Conservation (phyloP, 2,113 vertebrate genomes). For the Oxyruncus cristatus region DNA sequence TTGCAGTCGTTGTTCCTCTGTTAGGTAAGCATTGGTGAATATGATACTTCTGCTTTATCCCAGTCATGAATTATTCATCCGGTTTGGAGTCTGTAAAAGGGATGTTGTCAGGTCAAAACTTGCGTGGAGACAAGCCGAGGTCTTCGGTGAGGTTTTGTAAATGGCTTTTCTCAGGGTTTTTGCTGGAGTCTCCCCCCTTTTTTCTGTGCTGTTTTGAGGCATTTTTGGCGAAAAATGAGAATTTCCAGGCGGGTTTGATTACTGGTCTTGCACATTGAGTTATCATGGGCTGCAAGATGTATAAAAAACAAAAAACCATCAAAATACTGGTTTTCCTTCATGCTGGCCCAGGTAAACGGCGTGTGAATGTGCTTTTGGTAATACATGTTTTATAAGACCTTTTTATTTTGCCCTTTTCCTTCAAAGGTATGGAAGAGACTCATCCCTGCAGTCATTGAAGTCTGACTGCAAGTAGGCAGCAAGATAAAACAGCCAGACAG, state of each 20-base stretch:
- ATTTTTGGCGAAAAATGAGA: background rate
- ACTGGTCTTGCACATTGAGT: background rate
- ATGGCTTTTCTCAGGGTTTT: background rate
- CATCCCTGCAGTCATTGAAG: background rate
- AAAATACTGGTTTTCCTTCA: background rate
- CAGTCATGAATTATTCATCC: constrained; percentile 55
- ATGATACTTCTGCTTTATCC: constrained; percentile 56
- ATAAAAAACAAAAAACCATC: background rate
- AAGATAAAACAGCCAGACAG: background rate
- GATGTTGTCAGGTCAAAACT: constrained; percentile 59
- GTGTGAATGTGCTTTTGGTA: background rate
- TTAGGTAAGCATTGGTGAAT: constrained; percentile 41
- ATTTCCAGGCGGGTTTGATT: background rate
- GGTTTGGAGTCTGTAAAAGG: constrained; percentile 32
- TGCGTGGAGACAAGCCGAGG: background rate
- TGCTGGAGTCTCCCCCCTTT: background rate
- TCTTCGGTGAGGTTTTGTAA: constrained; percentile 14
- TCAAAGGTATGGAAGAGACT: background rate
- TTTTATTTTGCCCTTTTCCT: background rate
- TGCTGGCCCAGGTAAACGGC: background rate
- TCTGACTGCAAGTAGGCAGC: background rate
- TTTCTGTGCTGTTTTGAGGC: background rate
- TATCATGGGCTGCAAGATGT: background rate
- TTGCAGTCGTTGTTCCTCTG: constrained; percentile 6
- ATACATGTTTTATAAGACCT: background rate